Evolutionary conservation across 2,113 vertebrate genomes (phyloP).

Genomic region (Condylura cristata): DNA sequence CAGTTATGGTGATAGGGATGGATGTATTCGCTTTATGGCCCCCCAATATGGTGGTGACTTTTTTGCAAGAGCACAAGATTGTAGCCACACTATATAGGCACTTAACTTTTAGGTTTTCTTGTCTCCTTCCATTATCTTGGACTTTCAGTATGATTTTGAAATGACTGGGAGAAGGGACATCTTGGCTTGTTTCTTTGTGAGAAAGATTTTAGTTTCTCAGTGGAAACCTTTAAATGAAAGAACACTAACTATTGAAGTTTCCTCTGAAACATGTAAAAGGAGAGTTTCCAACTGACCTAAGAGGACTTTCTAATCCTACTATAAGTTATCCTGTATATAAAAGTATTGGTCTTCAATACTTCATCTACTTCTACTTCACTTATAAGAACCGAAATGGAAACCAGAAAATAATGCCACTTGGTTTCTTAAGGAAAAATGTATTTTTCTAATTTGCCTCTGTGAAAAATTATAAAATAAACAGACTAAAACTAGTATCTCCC

Average conservation of each 20-base stretch:
- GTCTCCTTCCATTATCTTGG: not conserved
- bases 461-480: slow-evolving; percentile 67
- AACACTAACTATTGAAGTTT: not conserved
- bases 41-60: no score
- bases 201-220: not conserved
- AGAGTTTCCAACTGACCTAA: not conserved
- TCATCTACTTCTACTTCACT: slow-evolving; percentile 28
- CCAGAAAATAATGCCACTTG: slow-evolving; percentile 48
- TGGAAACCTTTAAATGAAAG: slow-evolving; percentile 2
- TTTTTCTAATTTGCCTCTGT: not conserved
- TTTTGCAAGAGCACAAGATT: no score
- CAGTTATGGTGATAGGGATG: no score
- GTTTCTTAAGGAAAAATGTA: not conserved
- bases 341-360: not conserved
- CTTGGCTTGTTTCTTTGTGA: not conserved
- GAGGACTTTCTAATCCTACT: not conserved
- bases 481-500: slow-evolving; percentile 40
- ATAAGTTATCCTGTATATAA: not conserved
- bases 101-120: not conserved
- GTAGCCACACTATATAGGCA: no score
- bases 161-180: not conserved
- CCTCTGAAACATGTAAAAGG: not conserved
- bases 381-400: slow-evolving; percentile 60
- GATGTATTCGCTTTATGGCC: no score
- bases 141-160: not conserved